A percentile compares a stretch with the other conserved stretches of the same genome.
Evolutionary conservation across 2,113 vertebrate genomes (phyloP).

Genomic region (Zosterops borbonicus): DNA sequence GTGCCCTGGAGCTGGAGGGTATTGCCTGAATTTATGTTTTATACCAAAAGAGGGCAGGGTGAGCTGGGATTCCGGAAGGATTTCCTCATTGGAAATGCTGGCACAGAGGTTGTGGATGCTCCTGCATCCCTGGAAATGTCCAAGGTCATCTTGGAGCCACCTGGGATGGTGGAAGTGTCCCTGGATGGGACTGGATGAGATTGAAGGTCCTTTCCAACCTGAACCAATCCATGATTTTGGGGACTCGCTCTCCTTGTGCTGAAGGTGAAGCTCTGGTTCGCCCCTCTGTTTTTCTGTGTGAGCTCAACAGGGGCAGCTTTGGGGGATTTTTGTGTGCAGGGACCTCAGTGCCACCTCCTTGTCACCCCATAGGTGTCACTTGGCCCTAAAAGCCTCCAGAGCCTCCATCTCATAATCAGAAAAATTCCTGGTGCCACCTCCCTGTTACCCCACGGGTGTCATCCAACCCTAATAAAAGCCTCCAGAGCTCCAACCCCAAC

Average conservation of each 20-base stretch:
- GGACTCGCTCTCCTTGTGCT: background rate
- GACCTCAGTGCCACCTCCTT: background rate
- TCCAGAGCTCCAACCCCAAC: background rate
- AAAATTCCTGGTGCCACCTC: too few relatives aligned
- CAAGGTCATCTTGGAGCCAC: background rate
- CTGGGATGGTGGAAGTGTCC: background rate
- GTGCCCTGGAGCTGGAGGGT: background rate
- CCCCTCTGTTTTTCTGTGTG: rapidly evolving
- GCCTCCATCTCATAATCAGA: too few relatives aligned
- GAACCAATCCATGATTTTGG: background rate
- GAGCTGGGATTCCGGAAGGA: background rate
- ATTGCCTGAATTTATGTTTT: background rate
- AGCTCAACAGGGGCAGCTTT: background rate
- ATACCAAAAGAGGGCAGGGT: background rate
- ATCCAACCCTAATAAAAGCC: background rate
- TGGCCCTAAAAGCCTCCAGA: too few relatives aligned
- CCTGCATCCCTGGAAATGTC: background rate
- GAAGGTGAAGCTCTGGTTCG: background rate
- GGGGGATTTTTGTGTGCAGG: background rate
- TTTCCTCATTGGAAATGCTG: rapidly evolving
- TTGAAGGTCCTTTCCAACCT: background rate
- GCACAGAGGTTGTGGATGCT: too few relatives aligned
- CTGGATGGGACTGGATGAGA: background rate
- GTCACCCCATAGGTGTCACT: background rate
- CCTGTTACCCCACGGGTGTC: too few relatives aligned